Evolutionary conservation across 2,113 vertebrate genomes (phyloP).

Genomic region (Todiramphus saurophagus): DNA sequence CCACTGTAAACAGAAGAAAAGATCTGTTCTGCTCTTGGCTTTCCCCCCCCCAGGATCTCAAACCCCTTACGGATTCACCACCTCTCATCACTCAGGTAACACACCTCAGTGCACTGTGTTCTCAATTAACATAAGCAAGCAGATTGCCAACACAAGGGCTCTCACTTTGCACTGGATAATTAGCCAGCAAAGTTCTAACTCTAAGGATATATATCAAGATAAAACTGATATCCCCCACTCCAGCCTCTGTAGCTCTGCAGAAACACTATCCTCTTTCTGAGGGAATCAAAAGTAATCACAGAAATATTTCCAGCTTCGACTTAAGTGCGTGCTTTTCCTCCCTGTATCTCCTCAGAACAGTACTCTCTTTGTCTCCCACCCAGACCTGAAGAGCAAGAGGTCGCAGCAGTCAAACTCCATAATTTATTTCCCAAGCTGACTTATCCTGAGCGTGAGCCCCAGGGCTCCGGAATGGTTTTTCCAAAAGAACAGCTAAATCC

Average conservation of each 20-base stretch:
- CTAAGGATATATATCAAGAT: not conserved
- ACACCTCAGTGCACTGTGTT: not conserved
- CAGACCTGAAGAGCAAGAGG: conserved; percentile 42
- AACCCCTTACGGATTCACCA: not conserved
- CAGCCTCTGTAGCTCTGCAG: not conserved
- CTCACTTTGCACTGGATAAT: not conserved
- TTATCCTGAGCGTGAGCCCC: not conserved
- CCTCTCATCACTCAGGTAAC: not conserved
- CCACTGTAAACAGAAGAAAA: not conserved
- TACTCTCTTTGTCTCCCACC: conserved; percentile 24
- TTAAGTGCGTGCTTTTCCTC: conserved; percentile 18
- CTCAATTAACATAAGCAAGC: not conserved
- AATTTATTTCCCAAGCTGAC: conserved; percentile 42
- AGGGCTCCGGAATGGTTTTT: conserved; percentile 32
- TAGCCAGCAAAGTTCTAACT: not conserved
- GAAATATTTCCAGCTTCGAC: not conserved
- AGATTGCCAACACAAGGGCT: not conserved
- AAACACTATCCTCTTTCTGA: conserved; percentile 50
- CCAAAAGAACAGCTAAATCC: conserved; percentile 10
- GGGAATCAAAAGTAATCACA: not conserved
- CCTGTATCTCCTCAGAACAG: conserved; percentile 39
- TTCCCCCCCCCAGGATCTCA: not conserved
- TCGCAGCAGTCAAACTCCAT: not conserved
- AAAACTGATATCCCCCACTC: not conserved
- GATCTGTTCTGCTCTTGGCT: not conserved